Evolutionary conservation across 2,888 invertebrate species (phyloP), one percentile per base, ranked within the genome.

Genomic region (Drosophila peninsularis): DNA sequence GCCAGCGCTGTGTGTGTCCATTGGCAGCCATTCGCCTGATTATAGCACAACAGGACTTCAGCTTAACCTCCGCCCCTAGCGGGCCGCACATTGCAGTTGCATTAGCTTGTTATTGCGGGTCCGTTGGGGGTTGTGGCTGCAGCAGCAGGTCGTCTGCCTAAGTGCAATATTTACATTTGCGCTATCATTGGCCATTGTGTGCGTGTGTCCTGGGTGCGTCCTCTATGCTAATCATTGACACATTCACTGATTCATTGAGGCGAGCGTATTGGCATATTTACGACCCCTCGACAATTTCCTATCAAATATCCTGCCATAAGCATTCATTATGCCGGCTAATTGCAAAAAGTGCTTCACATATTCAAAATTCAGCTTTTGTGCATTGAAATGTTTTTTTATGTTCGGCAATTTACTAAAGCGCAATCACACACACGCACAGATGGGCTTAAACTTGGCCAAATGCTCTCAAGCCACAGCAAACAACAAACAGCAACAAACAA

Each of bases 91-190:
- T 42, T 83, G 83, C 82, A 81, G 87, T 81, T 82, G 85, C 88
- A 87, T 83, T 83, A 83, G 84, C 78, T 62, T 78, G 74, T 77
- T 77, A 73, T 77, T 71, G 71, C 70, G 61, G 64, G 41, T 58
- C 78, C 63, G 49, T 49, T 45, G 65, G 76, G 71, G 57, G 50
- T 55, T 53, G 60, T 44, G 13, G 55, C 49, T 55, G 54, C 45
- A 36, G 44, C 55, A 52, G 49, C 44, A 11, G 21, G 41, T 39
- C 54, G 30, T 14, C 63, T 19, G 58, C 50, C 60, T 61, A 67
- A 81, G 81, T 78, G 86, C 84, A 81, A 73, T 75, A 83, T 83
- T 86, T 78, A 84, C 87, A 82, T 85, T 80, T 80, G 74, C 71
- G 70, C 77, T 66, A 75, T 76, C 72, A 68, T 79, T 75, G 62